Evolutionary conservation across 2,113 vertebrate genomes (phyloP).

Genomic region (Hippocampus comes): DNA sequence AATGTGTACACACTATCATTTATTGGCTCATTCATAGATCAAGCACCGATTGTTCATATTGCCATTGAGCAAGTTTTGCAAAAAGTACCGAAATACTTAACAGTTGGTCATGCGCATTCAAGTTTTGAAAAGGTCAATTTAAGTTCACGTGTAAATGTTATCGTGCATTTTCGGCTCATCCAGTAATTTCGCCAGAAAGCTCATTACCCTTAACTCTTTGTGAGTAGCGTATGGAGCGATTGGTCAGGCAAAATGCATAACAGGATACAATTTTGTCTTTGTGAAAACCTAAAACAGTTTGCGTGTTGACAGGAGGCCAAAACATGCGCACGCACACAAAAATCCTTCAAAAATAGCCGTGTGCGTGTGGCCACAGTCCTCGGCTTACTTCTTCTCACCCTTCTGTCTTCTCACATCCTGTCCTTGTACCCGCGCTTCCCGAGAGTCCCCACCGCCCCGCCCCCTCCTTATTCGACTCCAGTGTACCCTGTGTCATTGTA

Average conservation of each 20-base stretch:
- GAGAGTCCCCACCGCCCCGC: slow-evolving; percentile 22
- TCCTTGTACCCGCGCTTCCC: slow-evolving; percentile 1
- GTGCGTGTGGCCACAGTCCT: slow-evolving; percentile 7
- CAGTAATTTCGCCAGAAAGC: background rate
- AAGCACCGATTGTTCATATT: background rate
- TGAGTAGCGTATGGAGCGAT: background rate
- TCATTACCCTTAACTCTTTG: background rate
- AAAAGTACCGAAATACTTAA: too few relatives aligned
- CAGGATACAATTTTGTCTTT: background rate
- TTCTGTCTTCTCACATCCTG: slow-evolving; percentile 22
- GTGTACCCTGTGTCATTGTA: slow-evolving; percentile 63
- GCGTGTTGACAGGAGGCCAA: background rate
- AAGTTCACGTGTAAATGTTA: background rate
- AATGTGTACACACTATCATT: too few relatives aligned
- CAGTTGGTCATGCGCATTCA: too few relatives aligned
- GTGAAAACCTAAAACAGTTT: background rate
- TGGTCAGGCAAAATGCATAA: background rate
- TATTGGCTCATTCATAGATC: background rate
- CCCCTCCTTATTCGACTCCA: slow-evolving; percentile 13
- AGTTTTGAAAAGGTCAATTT: background rate
- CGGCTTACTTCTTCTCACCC: slow-evolving; percentile 26
- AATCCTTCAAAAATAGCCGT: background rate
- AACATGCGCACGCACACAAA: background rate
- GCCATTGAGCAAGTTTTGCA: background rate
- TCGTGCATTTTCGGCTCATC: background rate